A percentile compares a stretch with the other conserved stretches of the same genome.
phyloP scores from a whole-genome alignment of 2,888 invertebrate species.

The Pimpla rufipes region DNA sequence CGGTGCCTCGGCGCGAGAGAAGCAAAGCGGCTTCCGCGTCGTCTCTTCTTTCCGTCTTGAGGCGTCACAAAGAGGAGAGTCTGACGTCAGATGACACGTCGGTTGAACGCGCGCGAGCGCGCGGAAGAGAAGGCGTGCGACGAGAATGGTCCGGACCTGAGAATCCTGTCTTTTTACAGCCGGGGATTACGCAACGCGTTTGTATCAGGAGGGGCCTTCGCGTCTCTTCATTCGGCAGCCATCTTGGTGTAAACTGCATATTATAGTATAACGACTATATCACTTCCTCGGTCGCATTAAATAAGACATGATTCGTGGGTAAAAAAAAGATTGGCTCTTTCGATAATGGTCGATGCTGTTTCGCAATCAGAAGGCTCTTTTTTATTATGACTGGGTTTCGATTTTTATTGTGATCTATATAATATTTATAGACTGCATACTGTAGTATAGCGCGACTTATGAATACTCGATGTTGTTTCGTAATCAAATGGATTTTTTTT shows the following conservation, averaged over 20 bases:
- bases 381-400: background rate
- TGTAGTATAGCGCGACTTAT: too few species aligned
- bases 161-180: constrained; percentile 50
- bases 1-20: background rate
- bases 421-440: too few species aligned
- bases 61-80: constrained; percentile 38
- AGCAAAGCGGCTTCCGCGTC: constrained; percentile 30
- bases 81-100: constrained; percentile 35
- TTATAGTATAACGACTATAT: constrained; percentile 8
- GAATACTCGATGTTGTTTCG: too few species aligned
- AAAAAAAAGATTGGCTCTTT: constrained; percentile 38
- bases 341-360: constrained; percentile 4
- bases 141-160: constrained; percentile 51
- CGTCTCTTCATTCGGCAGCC: constrained; percentile 42
- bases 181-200: constrained; percentile 49
- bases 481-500: too few species aligned
- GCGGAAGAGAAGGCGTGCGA: constrained; percentile 25
- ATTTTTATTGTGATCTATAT: background rate
- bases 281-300: constrained; percentile 20
- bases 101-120: constrained; percentile 4
- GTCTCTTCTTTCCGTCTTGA: constrained; percentile 31
- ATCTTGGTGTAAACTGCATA: constrained; percentile 47
- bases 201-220: constrained; percentile 29
- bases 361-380: too few species aligned
- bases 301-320: constrained; percentile 49